These are phyloP conservation scores for Myotis vivesi DNA, from an alignment of 2,797 vertebrate genomes.

Conservation along the genomic window DNA sequence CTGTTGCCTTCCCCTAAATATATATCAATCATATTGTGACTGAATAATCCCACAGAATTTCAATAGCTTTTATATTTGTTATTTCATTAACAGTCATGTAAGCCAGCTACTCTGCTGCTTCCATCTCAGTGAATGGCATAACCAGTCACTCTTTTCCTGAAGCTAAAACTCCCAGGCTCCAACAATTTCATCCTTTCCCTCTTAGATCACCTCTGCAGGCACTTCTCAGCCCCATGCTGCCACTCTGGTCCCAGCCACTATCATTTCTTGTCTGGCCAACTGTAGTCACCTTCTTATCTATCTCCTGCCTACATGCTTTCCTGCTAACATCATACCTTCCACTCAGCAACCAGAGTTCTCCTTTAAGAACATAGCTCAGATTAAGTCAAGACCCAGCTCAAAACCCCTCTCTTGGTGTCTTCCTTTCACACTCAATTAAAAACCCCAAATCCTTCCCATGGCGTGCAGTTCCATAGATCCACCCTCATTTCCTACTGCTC, in stretches of 20 bases:
- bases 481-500: neutral
- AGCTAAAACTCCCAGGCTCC: neutral
- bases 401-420: neutral
- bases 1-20: constrained; percentile 53
- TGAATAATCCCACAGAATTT: neutral
- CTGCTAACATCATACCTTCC: neutral
- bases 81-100: neutral
- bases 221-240: neutral
- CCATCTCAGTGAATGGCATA: neutral
- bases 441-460: neutral
- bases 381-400: neutral
- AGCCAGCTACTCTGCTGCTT: neutral
- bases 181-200: neutral
- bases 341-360: neutral
- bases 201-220: neutral
- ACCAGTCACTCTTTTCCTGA: neutral
- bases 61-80: neutral
- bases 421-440: neutral
- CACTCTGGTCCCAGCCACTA: neutral
- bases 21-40: constrained; percentile 5
- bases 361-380: neutral
- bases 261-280: neutral
- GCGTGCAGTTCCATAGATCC: neutral
- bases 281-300: neutral
- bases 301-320: neutral